Evolutionary conservation across 1,140 invertebrate genomes (phyloP), one percentile per base, ranked within the genome.

Genomic region (Drosophila setifemur): DNA sequence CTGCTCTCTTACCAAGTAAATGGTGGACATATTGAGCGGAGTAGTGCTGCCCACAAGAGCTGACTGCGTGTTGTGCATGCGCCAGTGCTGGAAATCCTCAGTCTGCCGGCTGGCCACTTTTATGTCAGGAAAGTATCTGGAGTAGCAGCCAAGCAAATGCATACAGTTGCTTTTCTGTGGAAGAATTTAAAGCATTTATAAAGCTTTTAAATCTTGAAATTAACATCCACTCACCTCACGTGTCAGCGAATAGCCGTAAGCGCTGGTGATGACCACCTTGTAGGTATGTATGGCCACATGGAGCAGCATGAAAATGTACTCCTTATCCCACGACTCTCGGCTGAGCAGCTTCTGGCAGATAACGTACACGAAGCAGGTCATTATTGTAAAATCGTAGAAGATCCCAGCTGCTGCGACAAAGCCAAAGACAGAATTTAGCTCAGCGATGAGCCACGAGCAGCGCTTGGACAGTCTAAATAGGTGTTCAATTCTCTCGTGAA

Each of bases 301-400:
- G 2, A 87, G 43, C 4, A 60, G 11, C 25, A 87, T 52, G n/a
- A 77, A 85, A 0, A 33, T 8, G 25, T 85, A 87, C 33, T 85
- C 82, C 0, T 61, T 21, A 16, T 63, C 55, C 40, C 61, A 60
- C 0, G 48, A 4, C 35, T 77, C 58, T 0, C 44, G 9, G 11
- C 37, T 50, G 2, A 87, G 50, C 2, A 83, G n/a, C n/a, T 85
- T 87, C 11, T 89, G 78, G 25, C 82, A 89, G 6, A 89, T 49
- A 18, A 89, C 42, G 31, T 81, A 89, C 4, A 75, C 70, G 12
- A 85, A 73, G 35, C 63, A 72, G 31, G 87, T 89, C 70, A 81
- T 72, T n/a, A 89, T 49, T 0, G 67, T 69, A 8, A 89, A 89
- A 35, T 89, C 87, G 40, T 89, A 79, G 31, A 89, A 89, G 2